Conservation (phyloP, 1,140 invertebrate species). For the Drosophila kohkoa region DNA sequence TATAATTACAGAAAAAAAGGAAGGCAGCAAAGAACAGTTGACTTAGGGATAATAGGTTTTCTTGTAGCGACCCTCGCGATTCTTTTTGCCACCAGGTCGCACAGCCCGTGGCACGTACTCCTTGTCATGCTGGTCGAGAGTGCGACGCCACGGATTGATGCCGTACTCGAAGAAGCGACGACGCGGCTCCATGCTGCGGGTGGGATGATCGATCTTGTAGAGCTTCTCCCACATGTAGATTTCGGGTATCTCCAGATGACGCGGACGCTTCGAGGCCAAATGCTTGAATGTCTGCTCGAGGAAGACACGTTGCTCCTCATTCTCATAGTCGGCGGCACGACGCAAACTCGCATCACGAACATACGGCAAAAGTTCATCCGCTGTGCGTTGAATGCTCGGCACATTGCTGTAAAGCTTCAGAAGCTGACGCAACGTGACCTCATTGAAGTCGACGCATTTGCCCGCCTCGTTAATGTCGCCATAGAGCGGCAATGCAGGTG, state of each 20-base stretch:
- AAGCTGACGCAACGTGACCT: conserved; percentile 90
- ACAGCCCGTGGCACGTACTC: conserved; percentile 89
- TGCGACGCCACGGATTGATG: conserved; percentile 87
- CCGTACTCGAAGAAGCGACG: conserved; percentile 88
- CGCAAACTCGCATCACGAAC: conserved; percentile 86
- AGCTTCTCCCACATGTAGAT: conserved; percentile 91
- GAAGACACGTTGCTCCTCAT: conserved; percentile 88
- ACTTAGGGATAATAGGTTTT: conserved; percentile 87
- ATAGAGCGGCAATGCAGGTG: conserved; percentile 89
- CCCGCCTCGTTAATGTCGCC: conserved; percentile 89
- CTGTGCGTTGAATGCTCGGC: conserved; percentile 87
- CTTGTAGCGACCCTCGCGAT: conserved; percentile 86
- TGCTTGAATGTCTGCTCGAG: conserved; percentile 89
- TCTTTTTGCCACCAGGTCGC: conserved; percentile 86
- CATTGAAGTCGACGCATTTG: conserved; percentile 92
- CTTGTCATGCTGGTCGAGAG: conserved; percentile 88
- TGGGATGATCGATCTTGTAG: conserved; percentile 90
- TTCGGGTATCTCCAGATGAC: conserved; percentile 88
- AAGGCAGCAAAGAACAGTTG: not conserved
- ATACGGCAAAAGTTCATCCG: conserved; percentile 89
- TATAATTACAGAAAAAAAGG: conserved; percentile 21
- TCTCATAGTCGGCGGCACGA: conserved; percentile 88
- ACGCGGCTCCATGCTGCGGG: conserved; percentile 88
- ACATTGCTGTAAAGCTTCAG: conserved; percentile 91
- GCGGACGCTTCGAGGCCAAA: conserved; percentile 88